Evolutionary conservation across 2,113 vertebrate species (phyloP), one percentile per base, ranked within the genome.

Genomic region (Theristicus caerulescens): DNA sequence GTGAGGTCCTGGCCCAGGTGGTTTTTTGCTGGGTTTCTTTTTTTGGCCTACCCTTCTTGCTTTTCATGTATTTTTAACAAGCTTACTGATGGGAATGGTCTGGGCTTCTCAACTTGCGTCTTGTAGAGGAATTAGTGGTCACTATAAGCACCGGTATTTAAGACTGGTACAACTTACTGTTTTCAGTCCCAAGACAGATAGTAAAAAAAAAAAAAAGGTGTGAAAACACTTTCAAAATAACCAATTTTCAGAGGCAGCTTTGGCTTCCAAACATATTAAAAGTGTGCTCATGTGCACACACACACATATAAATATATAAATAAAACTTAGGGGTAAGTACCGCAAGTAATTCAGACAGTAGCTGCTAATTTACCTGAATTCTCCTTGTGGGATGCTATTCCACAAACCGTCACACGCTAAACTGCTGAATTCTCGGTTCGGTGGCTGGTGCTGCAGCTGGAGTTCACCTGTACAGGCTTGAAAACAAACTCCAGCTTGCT

Each of bases 231-330:
- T 65, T 7, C 81, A 58, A 71, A 74, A 27, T 27, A 71, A 59
- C 21, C 21, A 16, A 5, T 42, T 87, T 83, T 81, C 77, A 89
- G 52, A 73, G 32, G 61, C 85, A 85, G 40, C 24, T 92, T 69
- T 90, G 44, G 58, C 72, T 86, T 94, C 47, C 77, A 62, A 10
- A 62, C 1, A 0, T 38, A 38, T 3, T 55, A 54, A 20, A 66
- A 29, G 21, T 17, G 12, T 3, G 4, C 38, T 55, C 2, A 3
- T 16, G 27, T 11, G 22, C 3, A 3, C 1, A 16, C 25, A 4
- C 1, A 21, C 24, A 4, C 24, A 4, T 5, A 15, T 15, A 51
- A 2, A 25, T 9, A 58, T 6, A 27, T 21, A 44, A 16, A 42
- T 42, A 42, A 72, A 70, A 27, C 27, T 22, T 22, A 0, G 11